A percentile compares a stretch with the other conserved stretches of the same genome.
phyloP scores from a whole-genome alignment of 2,113 vertebrate species.

The Speoplatyrhinus poulsoni region DNA sequence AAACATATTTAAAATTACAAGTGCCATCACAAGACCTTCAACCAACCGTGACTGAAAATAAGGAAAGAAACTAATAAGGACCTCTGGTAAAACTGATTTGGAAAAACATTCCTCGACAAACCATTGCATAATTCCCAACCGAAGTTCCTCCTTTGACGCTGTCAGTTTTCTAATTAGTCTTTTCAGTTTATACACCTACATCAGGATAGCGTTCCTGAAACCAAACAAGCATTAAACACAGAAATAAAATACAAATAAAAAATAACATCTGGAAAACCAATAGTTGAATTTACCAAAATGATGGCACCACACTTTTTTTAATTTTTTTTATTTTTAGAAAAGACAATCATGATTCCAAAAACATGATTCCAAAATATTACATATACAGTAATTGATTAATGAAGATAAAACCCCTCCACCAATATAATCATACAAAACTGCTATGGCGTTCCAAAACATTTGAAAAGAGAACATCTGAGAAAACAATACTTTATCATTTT shows the following conservation, averaged over 20 bases:
- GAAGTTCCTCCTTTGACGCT: constrained; percentile 37
- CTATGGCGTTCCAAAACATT: constrained; percentile 86
- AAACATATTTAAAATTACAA: constrained; percentile 71
- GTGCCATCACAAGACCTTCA: constrained; percentile 73
- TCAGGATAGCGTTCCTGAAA: constrained; percentile 88
- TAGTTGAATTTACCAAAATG: constrained; percentile 89
- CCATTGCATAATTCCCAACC: constrained; percentile 37
- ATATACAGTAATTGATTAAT: constrained; percentile 85
- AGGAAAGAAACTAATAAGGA: constrained; percentile 46
- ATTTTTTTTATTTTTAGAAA: constrained; percentile 22
- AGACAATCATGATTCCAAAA: constrained; percentile 46
- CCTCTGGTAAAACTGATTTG: constrained; percentile 47
- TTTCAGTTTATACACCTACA: constrained; percentile 86
- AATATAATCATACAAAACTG: constrained; percentile 80
- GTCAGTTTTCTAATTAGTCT: constrained; percentile 43
- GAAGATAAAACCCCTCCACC: constrained; percentile 98
- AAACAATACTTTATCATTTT: constrained; percentile 87
- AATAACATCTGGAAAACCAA: constrained; percentile 90
- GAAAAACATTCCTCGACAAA: constrained; percentile 52
- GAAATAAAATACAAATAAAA: constrained; percentile 85
- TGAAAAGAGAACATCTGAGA: constrained; percentile 88
- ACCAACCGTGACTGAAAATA: constrained; percentile 56
- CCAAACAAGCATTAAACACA: constrained; percentile 82
- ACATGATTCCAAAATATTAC: constrained; percentile 92
- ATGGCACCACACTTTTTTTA: constrained; percentile 79